These are phyloP conservation scores for Oreochromis spilurus DNA, from an alignment of 2,113 vertebrate species.

Conservation along the genomic window DNA sequence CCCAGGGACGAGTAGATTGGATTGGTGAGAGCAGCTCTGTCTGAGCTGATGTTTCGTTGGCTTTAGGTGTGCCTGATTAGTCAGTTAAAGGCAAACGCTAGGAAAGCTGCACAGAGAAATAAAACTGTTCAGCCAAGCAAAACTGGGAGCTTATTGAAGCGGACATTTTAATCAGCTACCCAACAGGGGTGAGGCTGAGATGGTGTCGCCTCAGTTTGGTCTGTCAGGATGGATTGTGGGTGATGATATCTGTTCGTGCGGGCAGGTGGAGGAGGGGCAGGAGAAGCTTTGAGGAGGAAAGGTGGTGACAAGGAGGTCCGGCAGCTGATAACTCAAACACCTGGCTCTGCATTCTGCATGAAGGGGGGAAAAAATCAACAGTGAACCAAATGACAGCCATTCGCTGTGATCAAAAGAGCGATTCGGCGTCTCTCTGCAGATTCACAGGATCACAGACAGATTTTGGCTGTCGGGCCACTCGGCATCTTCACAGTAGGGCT, in stretches of 20 bases:
- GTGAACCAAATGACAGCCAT: conserved; percentile 24
- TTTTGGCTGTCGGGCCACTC: conserved; percentile 5
- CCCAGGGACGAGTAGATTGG: neutral
- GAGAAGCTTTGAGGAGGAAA: conserved; percentile 1
- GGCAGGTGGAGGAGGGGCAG: conserved; percentile 17
- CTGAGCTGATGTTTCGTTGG: neutral
- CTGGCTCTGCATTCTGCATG: conserved; percentile 47
- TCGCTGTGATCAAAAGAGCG: conserved; percentile 50
- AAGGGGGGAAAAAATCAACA: conserved; percentile 25
- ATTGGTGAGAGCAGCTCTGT: neutral
- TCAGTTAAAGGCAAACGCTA: conserved; percentile 28
- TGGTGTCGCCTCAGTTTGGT: conserved; percentile 35
- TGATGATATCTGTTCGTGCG: neutral
- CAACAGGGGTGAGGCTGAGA: conserved; percentile 49
- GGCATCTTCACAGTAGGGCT: neutral
- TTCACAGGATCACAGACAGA: conserved; percentile 6
- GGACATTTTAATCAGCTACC: conserved; percentile 62
- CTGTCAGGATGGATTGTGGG: conserved; percentile 27
- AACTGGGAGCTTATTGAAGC: conserved; percentile 44
- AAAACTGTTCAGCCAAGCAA: conserved; percentile 47
- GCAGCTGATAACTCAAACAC: conserved; percentile 23
- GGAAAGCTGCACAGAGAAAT: conserved; percentile 30
- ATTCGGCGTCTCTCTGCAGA: neutral
- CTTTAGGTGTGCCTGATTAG: conserved; percentile 31
- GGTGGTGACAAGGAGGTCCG: conserved; percentile 25